Base-by-base conservation (phyloP, 2,797 vertebrate genomes). In the Sphaeramia orbicularis region DNA sequence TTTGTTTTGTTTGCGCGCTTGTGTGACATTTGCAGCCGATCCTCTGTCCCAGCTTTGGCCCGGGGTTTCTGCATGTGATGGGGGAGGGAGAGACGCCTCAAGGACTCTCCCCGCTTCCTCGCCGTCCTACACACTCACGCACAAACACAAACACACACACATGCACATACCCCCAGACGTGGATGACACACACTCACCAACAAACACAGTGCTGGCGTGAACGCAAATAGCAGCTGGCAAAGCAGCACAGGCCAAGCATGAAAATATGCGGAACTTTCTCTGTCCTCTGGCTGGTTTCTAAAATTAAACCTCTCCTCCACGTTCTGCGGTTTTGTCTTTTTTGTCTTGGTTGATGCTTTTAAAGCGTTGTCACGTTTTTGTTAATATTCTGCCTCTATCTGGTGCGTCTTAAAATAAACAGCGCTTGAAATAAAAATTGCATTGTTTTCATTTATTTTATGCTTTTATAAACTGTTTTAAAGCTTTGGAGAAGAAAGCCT, bases 261-360 rank as follows among this genome's bases (percentile, higher is more conserved):
- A 85, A 91, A 87, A 89, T 79, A 80, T 87, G 81, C 67, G 65
- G 63, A 81, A 86, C 74, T 91, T 88, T 86, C 80, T 77, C 81
- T 87, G 78, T 86, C 88, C 89, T 86, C 69, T 66, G 76, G 87
- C 85, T 74, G 30, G 2, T 67, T 74, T 68, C 89, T 90, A 91
- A 76, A 90, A 89, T 86, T 90, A 90, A 86, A 77, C 49, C 55
- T 58, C 32, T 68, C 41, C 0, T 70, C 40, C 53, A 41, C 61
- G 43, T 49, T 27, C 1, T 12, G 11, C 24, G 42, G 71, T 70
- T 56, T 50, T 66, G 55, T 27, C 24, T 27, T 27, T 27, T 27
- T 27, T 27, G 24, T 27, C 24, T 27, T 27, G 19, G 19, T 21
- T 21, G 19, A 21, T 21, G 24, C 24, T 27, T 27, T 27, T 27